Percentiles rank a stretch among this genome's conserved stretches.
These are phyloP conservation scores for Paraplagusia blochii DNA, from an alignment of 2,113 vertebrate species.

Conservation along the genomic window DNA sequence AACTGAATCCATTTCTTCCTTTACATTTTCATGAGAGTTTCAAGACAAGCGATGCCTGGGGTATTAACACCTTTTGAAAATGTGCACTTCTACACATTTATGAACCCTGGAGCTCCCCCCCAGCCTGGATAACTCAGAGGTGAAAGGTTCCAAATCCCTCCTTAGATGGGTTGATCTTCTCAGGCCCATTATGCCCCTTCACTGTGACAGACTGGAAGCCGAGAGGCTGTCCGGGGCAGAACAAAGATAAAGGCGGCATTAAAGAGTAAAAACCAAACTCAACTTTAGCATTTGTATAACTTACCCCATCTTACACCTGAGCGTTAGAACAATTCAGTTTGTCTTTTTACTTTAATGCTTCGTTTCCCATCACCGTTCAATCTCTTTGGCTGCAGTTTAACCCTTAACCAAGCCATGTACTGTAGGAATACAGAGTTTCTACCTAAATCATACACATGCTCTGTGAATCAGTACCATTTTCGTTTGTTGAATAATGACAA, in stretches of 20 bases:
- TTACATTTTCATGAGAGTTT: conserved; percentile 52
- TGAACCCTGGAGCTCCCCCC: conserved; percentile 50
- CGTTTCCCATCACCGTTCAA: conserved; percentile 61
- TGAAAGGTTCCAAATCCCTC: conserved; percentile 77
- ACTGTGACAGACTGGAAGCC: conserved; percentile 70
- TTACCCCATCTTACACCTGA: conserved; percentile 65
- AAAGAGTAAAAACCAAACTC: conserved; percentile 65
- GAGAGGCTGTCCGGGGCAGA: conserved; percentile 58
- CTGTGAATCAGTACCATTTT: too few species aligned
- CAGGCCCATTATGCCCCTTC: conserved; percentile 72
- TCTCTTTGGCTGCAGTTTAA: conserved; percentile 22
- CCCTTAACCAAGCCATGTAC: conserved; percentile 35
- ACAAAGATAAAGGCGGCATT: conserved; percentile 70
- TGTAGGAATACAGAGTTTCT: conserved; percentile 18
- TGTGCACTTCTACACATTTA: conserved; percentile 64
- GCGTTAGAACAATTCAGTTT: conserved; percentile 59
- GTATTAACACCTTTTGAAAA: conserved; percentile 61
- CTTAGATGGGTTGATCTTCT: conserved; percentile 78
- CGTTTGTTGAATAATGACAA: too few species aligned
- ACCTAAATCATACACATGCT: too few species aligned
- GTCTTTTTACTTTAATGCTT: conserved; percentile 57
- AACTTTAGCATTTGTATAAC: conserved; percentile 73
- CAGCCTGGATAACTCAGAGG: conserved; percentile 66
- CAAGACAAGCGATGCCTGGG: conserved; percentile 51
- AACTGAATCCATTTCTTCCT: conserved; percentile 30